Base-by-base conservation (phyloP, 2,888 invertebrate species). In the Abrostola tripartita region DNA sequence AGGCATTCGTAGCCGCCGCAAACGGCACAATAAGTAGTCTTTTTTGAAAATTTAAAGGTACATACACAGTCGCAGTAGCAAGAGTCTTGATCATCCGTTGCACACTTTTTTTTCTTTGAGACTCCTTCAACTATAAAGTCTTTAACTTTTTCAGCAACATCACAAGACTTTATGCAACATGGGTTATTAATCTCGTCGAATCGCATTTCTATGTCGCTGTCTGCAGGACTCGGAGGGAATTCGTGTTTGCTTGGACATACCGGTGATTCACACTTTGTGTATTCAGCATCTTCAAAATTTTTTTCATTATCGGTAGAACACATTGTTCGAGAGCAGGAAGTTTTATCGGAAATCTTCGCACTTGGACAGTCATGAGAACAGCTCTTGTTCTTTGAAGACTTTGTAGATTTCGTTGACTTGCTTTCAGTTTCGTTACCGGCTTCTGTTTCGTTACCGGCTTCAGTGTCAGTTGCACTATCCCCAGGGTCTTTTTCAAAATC, bases 11-110 rank as follows among this genome's bases (percentile, higher is more conserved):
- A 94, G 0, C 94, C 94, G 11, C 92, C 93, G 68, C 94, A 94
- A 37, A 94, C 87, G 5, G 87, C 79, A 71, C 94, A 94, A 71
- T 94, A 94, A 37, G 92, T 93, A 1, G 93, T 93, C 68, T 92
- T 90, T 35, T 84, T 89, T 0, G 88, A 74, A 78, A 92, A 90
- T 69, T 90, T 90, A 78, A 92, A 92, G 63, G 83, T 85, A 80
- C 94, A 94, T 61, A 85, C 88, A 75, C 94, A 94, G 66, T 93
- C 93, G 61, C 94, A 94, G 70, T 85, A 93, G 78, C 94, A 94
- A 0, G 88, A 83, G 56, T 92, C 89, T 0, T 84, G 83, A 0
- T 81, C 81, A 14, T 82, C 84, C 37, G 64, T 52, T 11, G 64
- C 68, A n/a, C 64, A 64, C 53, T 81, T 86, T 66, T 80, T 84